Evolutionary conservation across 2,888 invertebrate species (phyloP), one percentile per base, ranked within the genome.

Genomic region (Capitulum mitella): DNA sequence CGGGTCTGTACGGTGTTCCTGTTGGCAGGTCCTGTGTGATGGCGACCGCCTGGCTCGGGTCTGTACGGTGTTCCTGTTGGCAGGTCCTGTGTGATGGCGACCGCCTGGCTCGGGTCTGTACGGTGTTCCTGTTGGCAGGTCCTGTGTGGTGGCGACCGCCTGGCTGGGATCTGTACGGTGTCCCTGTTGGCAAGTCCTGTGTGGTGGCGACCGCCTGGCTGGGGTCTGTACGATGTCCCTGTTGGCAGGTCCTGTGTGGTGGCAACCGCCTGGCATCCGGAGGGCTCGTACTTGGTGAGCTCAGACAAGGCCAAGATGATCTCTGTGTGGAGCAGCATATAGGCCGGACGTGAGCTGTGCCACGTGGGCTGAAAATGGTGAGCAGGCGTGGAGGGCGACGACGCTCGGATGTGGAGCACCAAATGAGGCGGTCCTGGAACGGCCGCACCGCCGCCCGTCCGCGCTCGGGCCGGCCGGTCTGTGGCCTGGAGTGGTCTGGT

Each of bases 151-250:
- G 80, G 93, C 95, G 61, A 93, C 95, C 70, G 90, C 93, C 75
- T 96, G 95, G 95, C 93, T n/a, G n/a, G n/a, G n/a, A 93, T 85
- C 93, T 94, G 12, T 92, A 92, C 85, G 93, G n/a, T n/a, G n/a
- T 92, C 70, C 90, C 91, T 48, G 48, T 3, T 75, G 37, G 22
- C 54, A 78, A 29, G 22, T 61, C 91, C 79, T 91, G 93, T 70
- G 93, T 95, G 80, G 93, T 93, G 80, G 93, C 95, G 61, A 93
- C 95, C 70, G 90, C 93, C 75, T 96, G 95, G 95, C 93, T 48
- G 48, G 14, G 10, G 10, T 48, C 12, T 48, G 48, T 48, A 48
- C 48, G n/a, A n/a, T n/a, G n/a, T n/a, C 43, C 12, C 43, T 43
- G 43, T 26, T 76, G 26, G n/a, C 61, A 78, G 51, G n/a, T 70